Conservation (phyloP, 2,113 vertebrate genomes). For the Sorex fumeus region DNA sequence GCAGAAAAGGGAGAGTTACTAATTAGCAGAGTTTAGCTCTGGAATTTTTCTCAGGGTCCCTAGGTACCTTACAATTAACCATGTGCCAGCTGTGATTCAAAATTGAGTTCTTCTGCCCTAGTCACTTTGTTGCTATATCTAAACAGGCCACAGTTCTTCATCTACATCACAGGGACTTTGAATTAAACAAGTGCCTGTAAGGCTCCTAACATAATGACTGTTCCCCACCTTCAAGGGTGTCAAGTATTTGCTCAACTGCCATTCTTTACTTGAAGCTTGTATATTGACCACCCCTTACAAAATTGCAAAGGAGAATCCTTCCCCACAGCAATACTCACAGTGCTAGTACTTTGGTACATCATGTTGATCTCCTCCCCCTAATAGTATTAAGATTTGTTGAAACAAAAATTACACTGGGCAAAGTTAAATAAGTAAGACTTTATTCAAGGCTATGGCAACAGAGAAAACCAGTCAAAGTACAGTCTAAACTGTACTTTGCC, state of each 20-base stretch:
- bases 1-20: too few species aligned
- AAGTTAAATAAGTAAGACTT: slow-evolving; percentile 57
- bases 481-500: neutral
- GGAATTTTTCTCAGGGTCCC: too few species aligned
- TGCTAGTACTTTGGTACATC: neutral
- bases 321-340: neutral
- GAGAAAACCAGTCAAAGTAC: neutral
- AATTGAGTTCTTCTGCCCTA: neutral
- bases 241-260: neutral
- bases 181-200: neutral
- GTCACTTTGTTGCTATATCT: neutral
- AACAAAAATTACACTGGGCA: neutral
- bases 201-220: neutral
- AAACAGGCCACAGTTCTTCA: neutral
- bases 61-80: too few species aligned
- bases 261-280: neutral
- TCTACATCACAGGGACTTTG: neutral
- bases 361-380: neutral
- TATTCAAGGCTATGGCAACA: neutral
- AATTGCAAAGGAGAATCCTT: neutral
- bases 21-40: too few species aligned
- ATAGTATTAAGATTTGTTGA: neutral
- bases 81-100: neutral
- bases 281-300: neutral
- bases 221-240: neutral